Base-by-base conservation (phyloP, 1,140 invertebrate genomes). In the Oreohelix idahoensis region DNA sequence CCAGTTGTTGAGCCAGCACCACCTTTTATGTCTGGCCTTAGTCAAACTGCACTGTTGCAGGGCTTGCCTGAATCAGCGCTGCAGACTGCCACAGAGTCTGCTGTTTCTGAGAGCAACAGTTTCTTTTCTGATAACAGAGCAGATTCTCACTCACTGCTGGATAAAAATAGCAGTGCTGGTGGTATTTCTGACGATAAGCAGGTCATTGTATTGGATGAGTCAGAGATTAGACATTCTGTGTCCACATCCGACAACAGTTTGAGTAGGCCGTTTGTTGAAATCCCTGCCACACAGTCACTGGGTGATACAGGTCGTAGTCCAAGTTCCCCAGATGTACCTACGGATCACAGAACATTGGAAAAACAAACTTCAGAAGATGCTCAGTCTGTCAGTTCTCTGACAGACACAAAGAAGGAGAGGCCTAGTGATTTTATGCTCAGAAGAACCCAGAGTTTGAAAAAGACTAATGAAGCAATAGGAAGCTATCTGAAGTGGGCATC, bases 401-500 rank as follows among this genome's bases (percentile, higher is more conserved):
- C 84, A 29, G 71, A 75, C 23, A 23, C 42, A 13, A 80, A 81
- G 75, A 69, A 32, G 26, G 83, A 80, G 15, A 74, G 45, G 13
- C 35, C 77, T 20, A 70, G 63, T 39, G 84, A 87, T 5, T 83
- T 79, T 74, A 11, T 78, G 53, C 53, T 85, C 29, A 66, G 79
- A 70, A 73, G 86, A 51, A 78, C 81, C 8, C 85, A 85, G 17
- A 85, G 87, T 71, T 66, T 88, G 32, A 82, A 79, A 58, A 83
- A 86, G 83, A 86, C 89, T 15, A 90, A 87, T 70, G 89, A 92
- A 81, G 86, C 88, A 8, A 86, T 92, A 51, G 89, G 87, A 84
- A 89, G 88, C 49, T 88, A 89, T 69, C 86, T 92, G 35, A 92
- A 91, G 81, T 89, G 95, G 45, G 97, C 96, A 0, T 96, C 97